A percentile compares a stretch with the other conserved stretches of the same genome.
phyloP scores from a whole-genome alignment of 2,888 invertebrate species.

The Deroplatys truncata region DNA sequence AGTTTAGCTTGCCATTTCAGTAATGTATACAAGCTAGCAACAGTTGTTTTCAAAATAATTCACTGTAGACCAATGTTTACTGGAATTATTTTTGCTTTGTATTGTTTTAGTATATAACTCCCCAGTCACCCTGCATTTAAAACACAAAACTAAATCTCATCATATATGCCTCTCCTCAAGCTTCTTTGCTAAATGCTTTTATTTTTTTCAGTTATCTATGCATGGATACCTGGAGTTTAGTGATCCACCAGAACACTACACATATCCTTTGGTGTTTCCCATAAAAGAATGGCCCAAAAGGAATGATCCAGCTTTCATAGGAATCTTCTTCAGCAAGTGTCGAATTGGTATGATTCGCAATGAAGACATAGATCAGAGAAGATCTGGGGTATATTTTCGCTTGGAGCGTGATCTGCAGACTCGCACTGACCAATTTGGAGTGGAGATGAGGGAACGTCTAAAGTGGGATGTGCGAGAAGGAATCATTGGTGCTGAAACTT shows the following conservation, averaged over 20 bases:
- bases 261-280: slow-evolving; percentile 84
- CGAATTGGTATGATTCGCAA: slow-evolving; percentile 69
- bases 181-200: background rate
- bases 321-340: slow-evolving; percentile 88
- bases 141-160: too few species aligned
- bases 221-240: slow-evolving; percentile 86
- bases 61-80: too few species aligned
- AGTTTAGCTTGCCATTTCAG: too few species aligned
- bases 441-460: slow-evolving; percentile 78
- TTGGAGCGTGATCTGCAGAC: slow-evolving; percentile 65
- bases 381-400: slow-evolving; percentile 50
- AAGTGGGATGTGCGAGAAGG: slow-evolving; percentile 88
- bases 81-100: too few species aligned
- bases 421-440: slow-evolving; percentile 77
- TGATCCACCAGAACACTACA: slow-evolving; percentile 79
- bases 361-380: slow-evolving; percentile 70
- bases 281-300: slow-evolving; percentile 78
- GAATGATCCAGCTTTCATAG: slow-evolving; percentile 90
- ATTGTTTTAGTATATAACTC: too few species aligned
- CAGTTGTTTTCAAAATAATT: too few species aligned
- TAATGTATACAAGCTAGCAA: too few species aligned
- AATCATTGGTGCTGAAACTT: slow-evolving; percentile 86
- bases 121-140: too few species aligned
- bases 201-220: slow-evolving; percentile 60
- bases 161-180: background rate